Conservation (phyloP, 2,797 vertebrate genomes). For the Eulemur albifrons region DNA sequence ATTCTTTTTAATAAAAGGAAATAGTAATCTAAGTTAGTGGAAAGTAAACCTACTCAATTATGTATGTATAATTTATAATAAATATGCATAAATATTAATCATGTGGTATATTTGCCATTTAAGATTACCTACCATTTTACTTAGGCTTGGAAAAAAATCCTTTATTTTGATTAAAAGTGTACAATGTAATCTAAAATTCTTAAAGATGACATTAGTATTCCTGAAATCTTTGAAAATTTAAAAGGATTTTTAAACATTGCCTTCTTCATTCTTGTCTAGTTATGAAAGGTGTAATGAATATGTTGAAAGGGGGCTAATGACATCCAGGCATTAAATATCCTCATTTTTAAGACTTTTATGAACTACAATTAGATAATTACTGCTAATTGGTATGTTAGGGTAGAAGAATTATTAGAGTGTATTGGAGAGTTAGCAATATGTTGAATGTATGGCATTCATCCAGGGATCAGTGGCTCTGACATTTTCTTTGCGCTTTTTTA, state of each 20-base stretch:
- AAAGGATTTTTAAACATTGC: constrained; percentile 34
- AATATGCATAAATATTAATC: background rate
- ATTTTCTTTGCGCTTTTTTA: constrained; percentile 34
- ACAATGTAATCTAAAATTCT: background rate
- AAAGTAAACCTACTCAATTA: background rate
- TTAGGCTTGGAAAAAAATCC: background rate
- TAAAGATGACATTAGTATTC: background rate
- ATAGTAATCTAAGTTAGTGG: background rate
- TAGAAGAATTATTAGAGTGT: constrained; percentile 49
- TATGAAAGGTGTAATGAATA: constrained; percentile 79
- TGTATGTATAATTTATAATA: background rate
- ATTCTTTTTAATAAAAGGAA: background rate
- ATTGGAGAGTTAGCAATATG: constrained; percentile 6
- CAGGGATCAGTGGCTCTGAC: constrained; percentile 42
- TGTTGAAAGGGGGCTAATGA: constrained; percentile 77
- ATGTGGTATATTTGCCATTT: background rate
- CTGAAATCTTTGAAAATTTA: constrained; percentile 1
- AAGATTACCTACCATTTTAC: background rate
- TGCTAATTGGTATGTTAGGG: constrained; percentile 77
- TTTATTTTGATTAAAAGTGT: background rate
- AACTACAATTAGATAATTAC: constrained; percentile 79
- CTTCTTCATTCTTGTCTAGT: constrained; percentile 66
- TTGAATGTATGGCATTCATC: constrained; percentile 39
- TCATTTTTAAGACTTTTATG: constrained; percentile 79
- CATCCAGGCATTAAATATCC: constrained; percentile 62